These are phyloP conservation scores for Anas bernieri DNA, from an alignment of 2,797 vertebrate genomes.

Conservation along the genomic window DNA sequence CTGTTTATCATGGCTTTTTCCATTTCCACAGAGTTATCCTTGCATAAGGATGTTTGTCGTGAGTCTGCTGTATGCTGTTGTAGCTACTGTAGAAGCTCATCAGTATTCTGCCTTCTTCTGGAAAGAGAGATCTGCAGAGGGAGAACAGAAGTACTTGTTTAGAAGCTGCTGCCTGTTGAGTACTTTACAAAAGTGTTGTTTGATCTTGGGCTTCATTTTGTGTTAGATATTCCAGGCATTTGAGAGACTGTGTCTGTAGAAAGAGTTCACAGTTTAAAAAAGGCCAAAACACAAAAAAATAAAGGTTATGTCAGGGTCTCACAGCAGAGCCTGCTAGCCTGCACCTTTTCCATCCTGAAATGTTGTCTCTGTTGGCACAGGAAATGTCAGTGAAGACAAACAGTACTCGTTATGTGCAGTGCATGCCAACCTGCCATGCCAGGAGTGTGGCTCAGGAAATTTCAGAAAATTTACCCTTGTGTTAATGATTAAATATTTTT, in stretches of 20 bases:
- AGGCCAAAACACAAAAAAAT: not conserved
- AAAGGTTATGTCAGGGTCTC: not conserved
- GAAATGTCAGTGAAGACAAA: not conserved
- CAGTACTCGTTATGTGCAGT: accelerated
- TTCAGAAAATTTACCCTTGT: not conserved
- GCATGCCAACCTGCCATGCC: accelerated
- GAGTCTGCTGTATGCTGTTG: not conserved
- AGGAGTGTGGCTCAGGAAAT: not conserved
- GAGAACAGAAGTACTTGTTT: not conserved
- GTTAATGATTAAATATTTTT: not conserved
- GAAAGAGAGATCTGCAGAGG: not conserved
- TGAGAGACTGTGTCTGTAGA: not conserved
- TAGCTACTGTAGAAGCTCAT: not conserved
- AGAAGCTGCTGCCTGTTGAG: not conserved
- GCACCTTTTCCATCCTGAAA: not conserved
- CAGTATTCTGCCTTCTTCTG: not conserved
- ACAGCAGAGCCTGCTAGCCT: not conserved
- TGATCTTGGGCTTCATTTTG: not conserved
- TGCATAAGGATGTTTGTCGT: not conserved
- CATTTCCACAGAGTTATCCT: conserved; percentile 19
- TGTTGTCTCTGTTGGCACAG: not conserved
- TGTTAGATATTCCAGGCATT: not conserved
- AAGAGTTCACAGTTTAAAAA: not conserved
- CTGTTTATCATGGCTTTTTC: conserved; percentile 18
- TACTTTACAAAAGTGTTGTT: not conserved